These are phyloP conservation scores for Corythoichthys haematopterus DNA, from an alignment of 2,113 vertebrate genomes.

Conservation along the genomic window DNA sequence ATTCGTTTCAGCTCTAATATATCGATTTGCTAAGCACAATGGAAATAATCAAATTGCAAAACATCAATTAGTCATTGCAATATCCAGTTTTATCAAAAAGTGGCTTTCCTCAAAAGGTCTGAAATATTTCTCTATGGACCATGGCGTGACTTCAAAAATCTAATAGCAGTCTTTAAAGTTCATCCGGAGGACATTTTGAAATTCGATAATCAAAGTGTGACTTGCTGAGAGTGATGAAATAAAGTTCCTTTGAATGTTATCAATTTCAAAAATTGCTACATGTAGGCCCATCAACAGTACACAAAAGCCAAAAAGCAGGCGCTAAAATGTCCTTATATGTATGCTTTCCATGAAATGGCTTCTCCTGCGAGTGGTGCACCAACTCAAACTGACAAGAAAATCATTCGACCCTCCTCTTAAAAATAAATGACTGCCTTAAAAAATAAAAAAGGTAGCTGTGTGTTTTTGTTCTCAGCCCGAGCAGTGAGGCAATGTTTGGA, in stretches of 20 bases:
- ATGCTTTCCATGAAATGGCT: neutral
- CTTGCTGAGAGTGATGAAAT: neutral
- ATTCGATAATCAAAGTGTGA: neutral
- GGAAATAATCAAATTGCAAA: too few species aligned
- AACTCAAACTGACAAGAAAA: conserved; percentile 3
- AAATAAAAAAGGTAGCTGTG: neutral
- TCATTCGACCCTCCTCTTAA: neutral
- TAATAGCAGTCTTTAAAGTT: neutral
- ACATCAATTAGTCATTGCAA: too few species aligned
- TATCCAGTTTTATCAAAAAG: too few species aligned
- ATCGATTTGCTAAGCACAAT: too few species aligned
- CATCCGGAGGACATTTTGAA: neutral
- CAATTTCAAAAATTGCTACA: neutral
- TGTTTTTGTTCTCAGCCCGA: conserved; percentile 1
- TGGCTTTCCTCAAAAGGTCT: too few species aligned
- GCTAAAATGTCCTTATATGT: neutral
- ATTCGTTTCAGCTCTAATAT: too few species aligned
- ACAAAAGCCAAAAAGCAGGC: neutral
- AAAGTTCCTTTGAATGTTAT: neutral
- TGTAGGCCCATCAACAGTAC: neutral
- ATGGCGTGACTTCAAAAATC: too few species aligned
- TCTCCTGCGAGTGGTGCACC: neutral
- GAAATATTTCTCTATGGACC: too few species aligned
- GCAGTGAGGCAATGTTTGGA: neutral
- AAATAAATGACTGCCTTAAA: neutral